Evolutionary conservation across 2,113 vertebrate species (phyloP).

Genomic region (Neoarius graeffei): DNA sequence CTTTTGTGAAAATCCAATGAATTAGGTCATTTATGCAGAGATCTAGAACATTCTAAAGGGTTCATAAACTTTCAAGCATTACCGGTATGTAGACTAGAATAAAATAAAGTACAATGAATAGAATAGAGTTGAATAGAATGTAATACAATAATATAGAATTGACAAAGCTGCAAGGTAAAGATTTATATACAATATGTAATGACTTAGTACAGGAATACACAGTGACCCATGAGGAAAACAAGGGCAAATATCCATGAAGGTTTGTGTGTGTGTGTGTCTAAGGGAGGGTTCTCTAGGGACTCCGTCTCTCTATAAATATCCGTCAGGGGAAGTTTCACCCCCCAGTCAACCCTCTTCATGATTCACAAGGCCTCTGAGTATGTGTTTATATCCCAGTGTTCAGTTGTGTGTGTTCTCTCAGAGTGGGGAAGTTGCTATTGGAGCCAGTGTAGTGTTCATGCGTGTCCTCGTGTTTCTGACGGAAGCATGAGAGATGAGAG

Average conservation of each 20-base stretch:
- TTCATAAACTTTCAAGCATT: no score
- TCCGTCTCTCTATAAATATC: slow-evolving; percentile 44
- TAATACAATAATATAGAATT: background rate
- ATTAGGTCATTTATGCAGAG: no score
- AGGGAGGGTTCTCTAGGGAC: slow-evolving; percentile 25
- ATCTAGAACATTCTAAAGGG: no score
- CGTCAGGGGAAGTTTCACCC: slow-evolving; percentile 22
- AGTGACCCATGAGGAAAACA: background rate
- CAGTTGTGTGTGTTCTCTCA: background rate
- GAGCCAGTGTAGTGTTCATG: background rate
- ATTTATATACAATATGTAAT: background rate
- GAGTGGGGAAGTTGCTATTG: background rate
- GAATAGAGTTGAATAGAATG: background rate
- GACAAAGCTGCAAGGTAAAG: no score
- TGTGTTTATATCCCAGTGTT: background rate
- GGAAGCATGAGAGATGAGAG: background rate
- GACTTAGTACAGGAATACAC: background rate
- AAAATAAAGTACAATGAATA: background rate
- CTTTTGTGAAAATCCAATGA: no score
- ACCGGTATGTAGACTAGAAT: no score
- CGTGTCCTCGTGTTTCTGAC: background rate
- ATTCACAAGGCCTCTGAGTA: background rate
- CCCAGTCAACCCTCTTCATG: background rate
- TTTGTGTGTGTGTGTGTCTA: background rate
- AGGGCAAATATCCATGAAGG: background rate